Conservation (phyloP, 2,113 vertebrate genomes). For the Malaclemys terrapin region DNA sequence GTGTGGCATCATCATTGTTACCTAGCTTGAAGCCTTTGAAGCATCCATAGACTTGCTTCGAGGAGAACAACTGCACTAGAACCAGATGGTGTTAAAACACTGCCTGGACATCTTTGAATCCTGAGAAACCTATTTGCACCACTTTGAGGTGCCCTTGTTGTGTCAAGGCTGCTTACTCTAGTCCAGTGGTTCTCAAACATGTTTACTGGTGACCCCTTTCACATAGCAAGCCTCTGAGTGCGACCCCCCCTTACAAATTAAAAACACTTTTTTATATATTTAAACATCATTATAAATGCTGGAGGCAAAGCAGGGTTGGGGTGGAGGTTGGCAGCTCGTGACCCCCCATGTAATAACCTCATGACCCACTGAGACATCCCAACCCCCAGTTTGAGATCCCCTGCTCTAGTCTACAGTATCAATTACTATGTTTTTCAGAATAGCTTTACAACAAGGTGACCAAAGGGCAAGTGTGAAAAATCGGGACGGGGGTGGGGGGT, state of each 20-base stretch:
- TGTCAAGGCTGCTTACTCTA: not conserved
- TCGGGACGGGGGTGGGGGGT: too few species aligned
- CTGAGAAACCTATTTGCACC: not conserved
- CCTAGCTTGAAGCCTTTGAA: not conserved
- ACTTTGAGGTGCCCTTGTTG: not conserved
- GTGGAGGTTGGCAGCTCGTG: too few species aligned
- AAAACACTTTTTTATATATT: too few species aligned
- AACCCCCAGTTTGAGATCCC: too few species aligned
- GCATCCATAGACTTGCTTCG: not conserved
- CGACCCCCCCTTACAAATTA: too few species aligned
- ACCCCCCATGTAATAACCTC: too few species aligned
- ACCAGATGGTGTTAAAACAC: not conserved
- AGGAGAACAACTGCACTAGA: not conserved
- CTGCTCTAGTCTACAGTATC: not conserved
- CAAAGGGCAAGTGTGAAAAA: too few species aligned
- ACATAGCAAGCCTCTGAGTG: too few species aligned
- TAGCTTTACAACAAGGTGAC: not conserved
- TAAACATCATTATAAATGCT: too few species aligned
- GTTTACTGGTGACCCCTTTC: too few species aligned
- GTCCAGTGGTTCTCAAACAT: not conserved
- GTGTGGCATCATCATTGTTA: not conserved
- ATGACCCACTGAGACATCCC: too few species aligned
- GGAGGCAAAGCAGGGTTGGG: too few species aligned
- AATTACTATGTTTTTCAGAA: not conserved
- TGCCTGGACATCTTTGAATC: not conserved